These are phyloP conservation scores for Pygoscelis antarcticus DNA, from an alignment of 2,113 vertebrate species.

Conservation along the genomic window DNA sequence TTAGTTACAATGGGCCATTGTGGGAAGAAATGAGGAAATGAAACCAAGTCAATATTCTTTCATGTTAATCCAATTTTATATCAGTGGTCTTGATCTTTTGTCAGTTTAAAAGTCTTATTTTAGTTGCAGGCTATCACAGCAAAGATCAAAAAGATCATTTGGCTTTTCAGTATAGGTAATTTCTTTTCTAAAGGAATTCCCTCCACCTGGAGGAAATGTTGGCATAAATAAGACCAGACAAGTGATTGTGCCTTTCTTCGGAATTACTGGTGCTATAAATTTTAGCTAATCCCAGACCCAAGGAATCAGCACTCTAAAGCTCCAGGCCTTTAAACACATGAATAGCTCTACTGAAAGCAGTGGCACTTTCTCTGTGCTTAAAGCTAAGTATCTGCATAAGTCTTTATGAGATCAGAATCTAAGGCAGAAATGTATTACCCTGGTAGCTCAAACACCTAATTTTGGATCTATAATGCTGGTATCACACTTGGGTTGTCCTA, in stretches of 20 bases:
- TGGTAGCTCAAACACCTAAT: not conserved
- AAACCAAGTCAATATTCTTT: not conserved
- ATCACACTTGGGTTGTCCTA: not conserved
- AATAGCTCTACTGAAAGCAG: not conserved
- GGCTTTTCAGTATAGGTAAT: conserved; percentile 1
- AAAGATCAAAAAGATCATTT: not conserved
- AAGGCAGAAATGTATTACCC: not conserved
- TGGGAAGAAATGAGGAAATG: not conserved
- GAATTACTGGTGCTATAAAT: conserved; percentile 40
- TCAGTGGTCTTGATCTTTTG: conserved; percentile 1
- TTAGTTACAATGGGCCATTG: not conserved
- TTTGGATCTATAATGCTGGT: not conserved
- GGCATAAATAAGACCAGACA: conserved; percentile 41
- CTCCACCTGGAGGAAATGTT: not conserved
- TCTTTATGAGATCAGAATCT: not conserved
- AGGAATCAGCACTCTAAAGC: not conserved
- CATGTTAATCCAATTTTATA: not conserved
- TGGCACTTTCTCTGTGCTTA: not conserved
- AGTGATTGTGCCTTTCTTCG: conserved; percentile 29
- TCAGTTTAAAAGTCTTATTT: not conserved
- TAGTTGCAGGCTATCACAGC: not conserved
- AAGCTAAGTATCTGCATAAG: not conserved
- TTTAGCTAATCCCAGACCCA: not conserved
- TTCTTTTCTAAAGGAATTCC: conserved; percentile 17
- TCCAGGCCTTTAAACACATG: conserved; percentile 25